phyloP scores from a whole-genome alignment of 2,113 vertebrate species.

The Solenodon paradoxus region DNA sequence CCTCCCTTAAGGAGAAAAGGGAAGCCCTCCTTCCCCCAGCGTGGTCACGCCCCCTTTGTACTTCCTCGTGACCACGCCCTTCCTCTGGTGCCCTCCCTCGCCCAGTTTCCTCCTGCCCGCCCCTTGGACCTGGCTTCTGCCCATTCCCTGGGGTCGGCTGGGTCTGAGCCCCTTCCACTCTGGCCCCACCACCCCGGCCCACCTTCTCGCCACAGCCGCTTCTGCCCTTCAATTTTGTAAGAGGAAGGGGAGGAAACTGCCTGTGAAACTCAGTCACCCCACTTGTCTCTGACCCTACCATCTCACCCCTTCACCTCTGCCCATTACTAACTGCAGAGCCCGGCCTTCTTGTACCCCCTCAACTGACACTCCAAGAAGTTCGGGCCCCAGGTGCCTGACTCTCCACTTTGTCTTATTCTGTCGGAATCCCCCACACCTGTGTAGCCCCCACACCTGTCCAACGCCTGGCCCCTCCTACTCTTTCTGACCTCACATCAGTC shows the following conservation, averaged over 20 bases:
- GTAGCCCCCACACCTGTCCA: not conserved
- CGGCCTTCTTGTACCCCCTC: not conserved
- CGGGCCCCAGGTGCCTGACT: not conserved
- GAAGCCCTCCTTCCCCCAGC: conserved; percentile 20
- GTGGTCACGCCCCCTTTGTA: conserved; percentile 17
- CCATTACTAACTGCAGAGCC: not conserved
- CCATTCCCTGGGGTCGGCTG: not conserved
- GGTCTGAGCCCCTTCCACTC: not conserved
- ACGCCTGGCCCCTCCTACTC: not conserved
- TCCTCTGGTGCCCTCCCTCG: not conserved
- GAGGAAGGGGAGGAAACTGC: not conserved
- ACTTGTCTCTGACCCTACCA: not conserved
- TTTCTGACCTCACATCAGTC: not conserved
- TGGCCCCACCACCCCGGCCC: not conserved
- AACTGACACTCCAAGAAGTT: not conserved
- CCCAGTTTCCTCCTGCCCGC: not conserved
- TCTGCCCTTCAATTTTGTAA: not conserved
- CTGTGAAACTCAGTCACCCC: no score
- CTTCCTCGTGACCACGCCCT: conserved; percentile 58
- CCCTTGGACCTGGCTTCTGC: not conserved
- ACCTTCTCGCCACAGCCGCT: not conserved
- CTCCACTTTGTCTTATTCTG: no score
- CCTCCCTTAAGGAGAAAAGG: conserved; percentile 54
- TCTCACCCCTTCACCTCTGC: not conserved
- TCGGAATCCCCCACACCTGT: not conserved